These are phyloP conservation scores for Diaprepes abbreviatus DNA, from an alignment of 2,888 invertebrate species.

Conservation along the genomic window DNA sequence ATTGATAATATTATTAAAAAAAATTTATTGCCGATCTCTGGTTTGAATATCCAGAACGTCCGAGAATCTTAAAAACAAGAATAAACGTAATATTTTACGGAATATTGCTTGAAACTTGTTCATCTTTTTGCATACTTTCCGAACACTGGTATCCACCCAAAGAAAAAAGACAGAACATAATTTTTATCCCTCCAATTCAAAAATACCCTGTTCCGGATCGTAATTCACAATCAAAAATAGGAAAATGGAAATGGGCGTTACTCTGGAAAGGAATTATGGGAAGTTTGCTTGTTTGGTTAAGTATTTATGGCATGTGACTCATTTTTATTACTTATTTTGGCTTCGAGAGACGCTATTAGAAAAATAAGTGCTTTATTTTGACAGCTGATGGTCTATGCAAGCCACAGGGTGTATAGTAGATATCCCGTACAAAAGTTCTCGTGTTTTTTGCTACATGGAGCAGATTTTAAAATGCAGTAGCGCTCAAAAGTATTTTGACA, in stretches of 20 bases:
- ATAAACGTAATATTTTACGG: too few relatives aligned
- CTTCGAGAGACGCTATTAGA: slow-evolving; percentile 14
- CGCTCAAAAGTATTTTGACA: too few relatives aligned
- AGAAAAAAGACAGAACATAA: background rate
- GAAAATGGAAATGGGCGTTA: slow-evolving; percentile 47
- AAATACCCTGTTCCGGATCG: slow-evolving; percentile 24
- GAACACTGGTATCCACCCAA: background rate
- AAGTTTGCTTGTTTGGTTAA: slow-evolving; percentile 45
- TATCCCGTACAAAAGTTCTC: too few relatives aligned
- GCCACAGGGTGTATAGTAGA: too few relatives aligned
- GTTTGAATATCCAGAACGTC: too few relatives aligned
- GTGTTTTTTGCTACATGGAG: too few relatives aligned
- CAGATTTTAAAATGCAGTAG: too few relatives aligned
- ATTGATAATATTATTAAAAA: too few relatives aligned
- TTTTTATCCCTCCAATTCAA: slow-evolving; percentile 5
- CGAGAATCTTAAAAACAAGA: too few relatives aligned
- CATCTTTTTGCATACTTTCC: too few relatives aligned
- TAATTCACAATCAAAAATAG: slow-evolving; percentile 47
- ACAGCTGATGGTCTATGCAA: slow-evolving; percentile 3
- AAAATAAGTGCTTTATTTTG: slow-evolving; percentile 23
- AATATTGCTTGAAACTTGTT: too few relatives aligned
- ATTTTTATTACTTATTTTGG: slow-evolving; percentile 46
- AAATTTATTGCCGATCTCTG: too few relatives aligned
- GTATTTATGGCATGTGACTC: slow-evolving; percentile 47
- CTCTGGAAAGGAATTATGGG: slow-evolving; percentile 43